Base-by-base conservation (phyloP, 2,888 invertebrate genomes). In the Leucania comma region DNA sequence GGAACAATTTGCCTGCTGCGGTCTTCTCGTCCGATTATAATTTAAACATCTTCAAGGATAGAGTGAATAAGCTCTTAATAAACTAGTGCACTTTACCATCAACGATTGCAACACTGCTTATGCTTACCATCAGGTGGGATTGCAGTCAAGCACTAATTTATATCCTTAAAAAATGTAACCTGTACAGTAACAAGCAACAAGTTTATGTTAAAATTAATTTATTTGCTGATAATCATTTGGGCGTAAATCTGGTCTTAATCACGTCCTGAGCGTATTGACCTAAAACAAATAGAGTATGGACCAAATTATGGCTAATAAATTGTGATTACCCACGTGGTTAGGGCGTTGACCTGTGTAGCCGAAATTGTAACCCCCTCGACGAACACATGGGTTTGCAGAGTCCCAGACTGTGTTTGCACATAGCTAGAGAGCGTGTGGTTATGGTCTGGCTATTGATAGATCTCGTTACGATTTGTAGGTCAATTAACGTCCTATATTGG, bases 341-440 rank as follows among this genome's bases (percentile, higher is more conserved):
- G 93, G 91, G 82, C 88, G 81, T 85, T 90, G 92, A 94, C 92
- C 80, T 82, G 63, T 70, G 81, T 88, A 78, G 76, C 89, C 90
- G 86, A 91, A 91, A 89, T 87, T 86, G 83, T 85, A 89, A 89
- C 90, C 91, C 90, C 90, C 90, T 85, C 85, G 67, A 80, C 68
- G 87, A 80, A 82, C 90, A 90, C 89, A 88, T 91, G 90, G 82
- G 87, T 86, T 86, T 80, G 80, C 73, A 79, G 75, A 83, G 77
- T 72, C 68, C 69, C 72, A 82, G 74, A 80, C 74, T 81, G 56
- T 88, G 87, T 89, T 91, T 90, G 90, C 89, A 87, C 86, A 90
- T 83, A 86, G 85, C 83, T 60, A 64, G 60, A 62, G 65, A 64
- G 14, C 50, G 6, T 20, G 58, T 75, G 61, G 70, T 56, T 69